A percentile compares a stretch with the other conserved stretches of the same genome.
These are phyloP conservation scores for Chlamydotis undulata DNA, from an alignment of 2,113 vertebrate species.

Conservation along the genomic window DNA sequence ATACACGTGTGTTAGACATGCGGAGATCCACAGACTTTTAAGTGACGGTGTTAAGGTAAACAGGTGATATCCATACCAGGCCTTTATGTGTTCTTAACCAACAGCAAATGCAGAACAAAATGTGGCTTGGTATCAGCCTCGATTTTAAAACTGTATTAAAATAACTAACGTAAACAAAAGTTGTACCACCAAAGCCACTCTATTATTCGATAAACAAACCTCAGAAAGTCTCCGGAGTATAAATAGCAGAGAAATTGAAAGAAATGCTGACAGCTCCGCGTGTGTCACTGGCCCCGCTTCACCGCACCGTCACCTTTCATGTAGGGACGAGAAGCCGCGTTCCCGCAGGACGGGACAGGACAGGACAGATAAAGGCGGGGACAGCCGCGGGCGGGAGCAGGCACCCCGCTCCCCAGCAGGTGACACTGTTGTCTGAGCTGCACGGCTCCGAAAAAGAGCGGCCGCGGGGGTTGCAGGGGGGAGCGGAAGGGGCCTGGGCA, in stretches of 20 bases:
- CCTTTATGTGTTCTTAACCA: background rate
- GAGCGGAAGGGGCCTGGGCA: too few relatives aligned
- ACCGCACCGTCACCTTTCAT: background rate
- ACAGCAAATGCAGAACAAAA: background rate
- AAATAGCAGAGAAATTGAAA: fast-evolving
- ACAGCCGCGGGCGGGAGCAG: background rate
- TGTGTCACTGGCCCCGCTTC: background rate
- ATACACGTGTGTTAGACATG: background rate
- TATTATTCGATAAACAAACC: fast-evolving
- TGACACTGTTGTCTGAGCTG: background rate
- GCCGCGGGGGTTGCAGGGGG: fast-evolving
- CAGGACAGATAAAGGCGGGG: too few relatives aligned
- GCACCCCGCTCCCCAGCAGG: background rate
- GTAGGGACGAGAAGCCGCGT: background rate
- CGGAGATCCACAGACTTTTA: background rate
- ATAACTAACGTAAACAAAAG: background rate
- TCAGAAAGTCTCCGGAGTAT: fast-evolving
- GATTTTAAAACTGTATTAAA: background rate
- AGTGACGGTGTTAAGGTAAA: background rate
- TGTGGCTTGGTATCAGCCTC: background rate
- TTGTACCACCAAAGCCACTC: background rate
- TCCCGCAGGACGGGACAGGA: background rate
- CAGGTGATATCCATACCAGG: background rate
- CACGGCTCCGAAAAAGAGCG: background rate
- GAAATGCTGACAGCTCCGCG: background rate